Evolutionary conservation across 1,140 invertebrate species (phyloP).

Genomic region (Spodoptera litura): DNA sequence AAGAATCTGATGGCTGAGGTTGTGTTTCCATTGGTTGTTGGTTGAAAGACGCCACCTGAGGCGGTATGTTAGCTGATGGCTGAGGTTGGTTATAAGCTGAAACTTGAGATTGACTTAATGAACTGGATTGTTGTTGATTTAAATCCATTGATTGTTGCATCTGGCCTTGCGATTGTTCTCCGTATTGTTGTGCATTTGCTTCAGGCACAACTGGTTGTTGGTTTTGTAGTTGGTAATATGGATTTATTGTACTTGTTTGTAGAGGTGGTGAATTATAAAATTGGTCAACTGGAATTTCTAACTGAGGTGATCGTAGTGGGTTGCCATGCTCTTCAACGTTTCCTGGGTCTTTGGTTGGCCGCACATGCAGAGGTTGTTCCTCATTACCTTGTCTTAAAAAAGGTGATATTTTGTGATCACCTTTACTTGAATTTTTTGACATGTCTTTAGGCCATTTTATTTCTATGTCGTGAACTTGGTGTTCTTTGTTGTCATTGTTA

Average conservation of each 20-base stretch:
- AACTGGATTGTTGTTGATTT: not conserved
- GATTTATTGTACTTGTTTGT: no score
- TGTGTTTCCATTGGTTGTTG: not conserved
- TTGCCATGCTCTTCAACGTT: not conserved
- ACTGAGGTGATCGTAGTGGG: no score
- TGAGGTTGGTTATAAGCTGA: not conserved
- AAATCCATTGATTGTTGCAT: not conserved
- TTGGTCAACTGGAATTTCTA: no score
- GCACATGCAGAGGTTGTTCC: not conserved
- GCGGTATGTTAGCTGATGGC: not conserved
- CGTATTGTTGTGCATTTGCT: not conserved
- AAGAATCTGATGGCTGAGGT: not conserved
- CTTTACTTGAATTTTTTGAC: not conserved
- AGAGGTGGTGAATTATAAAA: no score
- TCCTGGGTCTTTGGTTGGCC: not conserved
- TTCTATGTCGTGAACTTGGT: conserved; percentile 10
- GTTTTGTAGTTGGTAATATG: not conserved
- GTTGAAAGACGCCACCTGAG: not conserved
- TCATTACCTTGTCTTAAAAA: not conserved
- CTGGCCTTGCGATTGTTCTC: not conserved
- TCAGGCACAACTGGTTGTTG: no score
- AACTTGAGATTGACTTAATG: no score
- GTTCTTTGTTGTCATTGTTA: not conserved
- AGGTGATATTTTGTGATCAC: not conserved
- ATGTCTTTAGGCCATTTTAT: conserved; percentile 3